phyloP scores from a whole-genome alignment of 2,888 invertebrate species.

The Leucophora obtusa region DNA sequence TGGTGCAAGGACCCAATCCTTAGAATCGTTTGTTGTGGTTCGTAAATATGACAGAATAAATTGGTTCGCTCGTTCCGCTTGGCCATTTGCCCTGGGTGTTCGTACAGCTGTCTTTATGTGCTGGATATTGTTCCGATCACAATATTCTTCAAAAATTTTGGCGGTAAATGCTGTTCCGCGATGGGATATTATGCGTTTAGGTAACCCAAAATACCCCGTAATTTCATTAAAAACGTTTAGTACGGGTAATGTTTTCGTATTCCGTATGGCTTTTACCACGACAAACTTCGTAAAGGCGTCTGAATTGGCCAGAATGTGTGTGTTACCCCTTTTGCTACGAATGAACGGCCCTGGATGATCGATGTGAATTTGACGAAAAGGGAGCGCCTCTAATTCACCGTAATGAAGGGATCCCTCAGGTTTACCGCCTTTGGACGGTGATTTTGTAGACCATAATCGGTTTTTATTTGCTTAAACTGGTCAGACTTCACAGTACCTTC shows the following conservation, averaged over 20 bases:
- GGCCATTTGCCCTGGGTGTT: no score
- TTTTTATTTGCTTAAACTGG: slow-evolving; percentile 13
- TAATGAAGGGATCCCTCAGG: slow-evolving; percentile 8
- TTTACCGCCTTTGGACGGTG: slow-evolving; percentile 17
- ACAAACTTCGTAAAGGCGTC: slow-evolving; percentile 54
- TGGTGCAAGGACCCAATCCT: no score
- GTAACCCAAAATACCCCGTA: slow-evolving; percentile 49
- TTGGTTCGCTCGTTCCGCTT: no score
- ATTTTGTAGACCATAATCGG: slow-evolving; percentile 6
- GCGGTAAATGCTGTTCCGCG: slow-evolving; percentile 67
- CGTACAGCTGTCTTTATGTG: not conserved
- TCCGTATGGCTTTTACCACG: slow-evolving; percentile 52
- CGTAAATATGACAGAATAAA: not conserved
- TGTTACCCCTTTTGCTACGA: no score
- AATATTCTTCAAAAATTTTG: slow-evolving; percentile 64
- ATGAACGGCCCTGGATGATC: no score
- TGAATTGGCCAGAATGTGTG: slow-evolving; percentile 29
- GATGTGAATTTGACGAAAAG: slow-evolving; percentile 9
- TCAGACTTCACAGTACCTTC: not conserved
- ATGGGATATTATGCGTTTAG: slow-evolving; percentile 57
- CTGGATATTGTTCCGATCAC: no score
- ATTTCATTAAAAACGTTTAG: slow-evolving; percentile 62
- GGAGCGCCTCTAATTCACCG: not conserved
- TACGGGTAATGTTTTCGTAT: slow-evolving; percentile 43
- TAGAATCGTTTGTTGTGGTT: no score